Base-by-base conservation (phyloP, 2,888 invertebrate genomes). In the Pandemis heparana region DNA sequence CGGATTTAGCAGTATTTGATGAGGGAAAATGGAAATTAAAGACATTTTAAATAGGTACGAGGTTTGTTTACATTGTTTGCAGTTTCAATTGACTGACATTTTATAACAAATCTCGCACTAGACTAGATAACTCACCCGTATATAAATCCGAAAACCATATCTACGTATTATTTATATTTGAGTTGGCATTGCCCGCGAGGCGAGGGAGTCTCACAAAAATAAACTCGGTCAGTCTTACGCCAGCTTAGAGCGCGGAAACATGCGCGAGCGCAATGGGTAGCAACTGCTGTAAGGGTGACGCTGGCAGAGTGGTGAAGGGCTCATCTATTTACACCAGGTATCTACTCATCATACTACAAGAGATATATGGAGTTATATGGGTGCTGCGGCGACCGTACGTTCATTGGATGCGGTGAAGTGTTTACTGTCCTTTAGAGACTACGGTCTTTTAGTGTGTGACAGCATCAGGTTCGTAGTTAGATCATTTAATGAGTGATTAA, bases 271-370 rank as follows among this genome's bases (percentile, higher is more conserved):
- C 18, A 79, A 95, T 95, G 95, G 95, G 95, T 85, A 95, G 95
- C 88, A 95, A 95, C 86, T 95, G 95, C 90, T 95, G 95, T 89
- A 95, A 95, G 85, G 95, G 95, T 85, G 95, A 95, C 85, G 92
- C 94, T 79, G 89, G 89, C 80, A 87, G 90, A 79, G 91, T 92
- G 71, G 81, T 92, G 82, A 88, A 91, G 82, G 87, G 87, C 81
- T 93, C 95, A 70, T 95, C 95, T 70, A 92, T 91, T 80, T 95
- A 94, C 91, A 89, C 85, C 91, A 94, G 94, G 94, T 95, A 94
- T 87, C 88, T 91, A 84, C 85, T 92, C 82, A 79, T 87, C 83
- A 77, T 89, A 81, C 86, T 85, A 48, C 89, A 89, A 84, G 92
- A 92, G 86, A 83, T 79, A 77, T 81, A 79, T 84, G 83, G 82